Evolutionary conservation across 2,797 vertebrate genomes (phyloP).

Genomic region (Pantherophis vulpinus): DNA sequence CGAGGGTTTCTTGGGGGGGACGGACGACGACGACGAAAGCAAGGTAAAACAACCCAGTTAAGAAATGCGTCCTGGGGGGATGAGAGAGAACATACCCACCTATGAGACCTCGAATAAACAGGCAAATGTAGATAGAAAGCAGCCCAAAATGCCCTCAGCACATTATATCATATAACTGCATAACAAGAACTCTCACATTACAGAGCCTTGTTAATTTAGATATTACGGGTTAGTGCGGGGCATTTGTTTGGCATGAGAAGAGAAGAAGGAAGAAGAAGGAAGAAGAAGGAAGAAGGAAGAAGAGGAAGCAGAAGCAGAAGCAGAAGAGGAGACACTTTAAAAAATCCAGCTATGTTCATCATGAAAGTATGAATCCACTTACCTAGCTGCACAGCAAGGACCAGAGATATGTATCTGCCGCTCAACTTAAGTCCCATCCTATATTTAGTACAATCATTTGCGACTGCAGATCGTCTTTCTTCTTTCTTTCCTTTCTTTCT

Average conservation of each 20-base stretch:
- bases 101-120: background rate
- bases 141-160: background rate
- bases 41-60: background rate
- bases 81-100: background rate
- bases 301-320: background rate
- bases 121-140: background rate
- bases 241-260: background rate
- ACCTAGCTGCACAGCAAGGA: constrained; percentile 89
- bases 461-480: constrained; percentile 71
- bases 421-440: constrained; percentile 95
- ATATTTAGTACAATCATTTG: constrained; percentile 89
- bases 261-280: background rate
- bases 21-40: background rate
- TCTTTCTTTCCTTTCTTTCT: background rate
- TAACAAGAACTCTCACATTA: background rate
- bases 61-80: background rate
- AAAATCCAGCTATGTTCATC: too few relatives aligned
- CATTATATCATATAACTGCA: background rate
- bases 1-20: background rate
- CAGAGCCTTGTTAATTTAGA: background rate
- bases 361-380: constrained; percentile 65
- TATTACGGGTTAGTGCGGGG: background rate
- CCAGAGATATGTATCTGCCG: constrained; percentile 88
- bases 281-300: background rate
- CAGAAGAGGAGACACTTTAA: background rate